A percentile compares a stretch with the other conserved stretches of the same genome.
These are phyloP conservation scores for Diorhabda sublineata DNA, from an alignment of 1,140 invertebrate genomes.

Conservation along the genomic window DNA sequence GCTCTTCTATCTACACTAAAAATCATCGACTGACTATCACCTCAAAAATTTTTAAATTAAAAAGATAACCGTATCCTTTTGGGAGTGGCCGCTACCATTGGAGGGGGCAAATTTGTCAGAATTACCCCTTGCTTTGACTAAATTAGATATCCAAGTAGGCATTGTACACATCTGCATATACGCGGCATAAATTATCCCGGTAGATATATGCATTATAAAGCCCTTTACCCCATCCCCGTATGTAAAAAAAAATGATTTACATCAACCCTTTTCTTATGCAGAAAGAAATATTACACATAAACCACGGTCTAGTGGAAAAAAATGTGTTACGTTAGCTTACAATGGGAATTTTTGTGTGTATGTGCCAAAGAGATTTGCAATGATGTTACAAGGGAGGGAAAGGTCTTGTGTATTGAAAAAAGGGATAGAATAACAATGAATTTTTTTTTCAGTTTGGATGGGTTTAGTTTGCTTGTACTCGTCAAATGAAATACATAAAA, in stretches of 20 bases:
- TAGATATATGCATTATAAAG: conserved; percentile 16
- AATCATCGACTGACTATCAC: conserved; percentile 12
- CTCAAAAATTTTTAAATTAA: conserved; percentile 4
- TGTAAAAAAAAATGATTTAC: conserved; percentile 10
- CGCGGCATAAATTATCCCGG: conserved; percentile 16
- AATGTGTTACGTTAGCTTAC: conserved; percentile 25
- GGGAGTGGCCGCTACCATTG: not conserved
- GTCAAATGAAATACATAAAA: conserved; percentile 14
- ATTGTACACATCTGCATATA: conserved; percentile 16
- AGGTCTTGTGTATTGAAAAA: conserved; percentile 1
- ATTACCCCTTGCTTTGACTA: conserved; percentile 14
- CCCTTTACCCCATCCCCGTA: conserved; percentile 7
- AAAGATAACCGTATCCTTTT: conserved; percentile 13
- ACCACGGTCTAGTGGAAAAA: conserved; percentile 31
- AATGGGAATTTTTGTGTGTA: conserved; percentile 17
- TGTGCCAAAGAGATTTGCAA: conserved; percentile 25
- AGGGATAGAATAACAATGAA: conserved; percentile 14
- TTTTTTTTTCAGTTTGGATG: conserved; percentile 15
- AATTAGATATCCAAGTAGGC: conserved; percentile 13
- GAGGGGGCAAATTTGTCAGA: conserved; percentile 11
- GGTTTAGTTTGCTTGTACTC: conserved; percentile 17
- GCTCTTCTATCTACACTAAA: conserved; percentile 5
- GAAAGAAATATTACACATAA: conserved; percentile 33
- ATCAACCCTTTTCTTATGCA: not conserved
- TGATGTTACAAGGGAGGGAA: conserved; percentile 1